Base-by-base conservation (phyloP, 2,113 vertebrate species). In the Amia ocellicauda region DNA sequence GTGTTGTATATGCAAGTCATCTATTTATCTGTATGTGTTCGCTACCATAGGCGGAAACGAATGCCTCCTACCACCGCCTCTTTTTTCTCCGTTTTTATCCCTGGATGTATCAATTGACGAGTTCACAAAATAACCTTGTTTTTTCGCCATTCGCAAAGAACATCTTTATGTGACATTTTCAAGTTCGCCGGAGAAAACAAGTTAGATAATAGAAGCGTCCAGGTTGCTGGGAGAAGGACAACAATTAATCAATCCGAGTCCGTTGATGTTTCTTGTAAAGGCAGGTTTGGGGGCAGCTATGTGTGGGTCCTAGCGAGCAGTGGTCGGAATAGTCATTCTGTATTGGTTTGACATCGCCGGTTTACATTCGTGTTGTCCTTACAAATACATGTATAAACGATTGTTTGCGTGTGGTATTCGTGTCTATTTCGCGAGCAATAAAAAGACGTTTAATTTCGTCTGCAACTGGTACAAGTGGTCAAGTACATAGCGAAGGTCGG, bases 251-350 rank as follows among this genome's bases (percentile, higher is more conserved):
- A 5, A 11, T 2, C 24, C n/a, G 26, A 40, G 64, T 42, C 2
- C n/a, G n/a, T n/a, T n/a, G n/a, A 76, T 68, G 70, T 22, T 54
- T 29, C 47, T 55, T 64, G 47, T 71, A 27, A 73, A 76, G 71
- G 74, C 69, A 76, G 64, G 68, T 73, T 63, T 47, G 22, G 3
- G 41, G 62, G 31, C 68, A 65, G 8, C 67, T 62, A 10, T 19
- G 10, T 62, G 29, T 20, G 55, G 42, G 26, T 29, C 19, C n/a
- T 26, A 13, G 19, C 31, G 31, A 36, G 31, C 1, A 11, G 5
- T 29, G 4, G 20, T 16, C 19, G 16, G 4, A 19, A 20, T 13
- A 11, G 27, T 63, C 7, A 17, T 16, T 43, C 22, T 4, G 29
- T 36, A 14, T 3, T 19, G 17, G 5, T 28, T 1, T 19, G 66